Evolutionary conservation across 2,888 invertebrate genomes (phyloP).

Genomic region (Scaptomyza parva): DNA sequence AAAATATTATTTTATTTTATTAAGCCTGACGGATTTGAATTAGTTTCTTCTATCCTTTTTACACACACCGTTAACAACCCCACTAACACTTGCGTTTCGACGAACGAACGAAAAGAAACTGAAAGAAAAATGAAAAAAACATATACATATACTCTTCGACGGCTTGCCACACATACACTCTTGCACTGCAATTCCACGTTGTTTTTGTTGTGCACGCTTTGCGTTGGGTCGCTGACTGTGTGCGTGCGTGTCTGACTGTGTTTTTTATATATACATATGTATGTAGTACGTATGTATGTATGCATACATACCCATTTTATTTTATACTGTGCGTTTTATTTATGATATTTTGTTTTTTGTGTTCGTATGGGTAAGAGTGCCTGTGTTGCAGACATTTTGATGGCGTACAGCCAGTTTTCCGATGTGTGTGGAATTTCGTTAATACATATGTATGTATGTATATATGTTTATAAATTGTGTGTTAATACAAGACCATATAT

Average conservation of each 20-base stretch:
- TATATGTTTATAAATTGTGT: conserved; percentile 1
- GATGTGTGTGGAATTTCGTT: conserved; percentile 43
- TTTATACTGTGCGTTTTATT: conserved; percentile 44
- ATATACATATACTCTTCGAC: conserved; percentile 55
- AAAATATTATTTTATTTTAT: conserved; percentile 7
- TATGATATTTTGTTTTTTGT: conserved; percentile 39
- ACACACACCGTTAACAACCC: conserved; percentile 35
- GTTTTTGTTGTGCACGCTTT: conserved; percentile 60
- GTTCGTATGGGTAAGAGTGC: conserved; percentile 47
- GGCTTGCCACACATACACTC: conserved; percentile 61
- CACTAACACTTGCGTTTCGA: conserved; percentile 69
- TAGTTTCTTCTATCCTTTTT: conserved; percentile 31
- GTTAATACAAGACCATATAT: conserved; percentile 6
- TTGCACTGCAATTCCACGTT: conserved; percentile 57
- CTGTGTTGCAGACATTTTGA: conserved; percentile 65
- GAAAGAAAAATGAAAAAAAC: conserved; percentile 72
- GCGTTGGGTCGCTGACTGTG: conserved; percentile 52
- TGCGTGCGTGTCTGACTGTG: conserved; percentile 65
- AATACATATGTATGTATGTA: conserved; percentile 10
- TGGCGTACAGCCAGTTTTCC: conserved; percentile 80
- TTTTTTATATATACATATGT: conserved; percentile 54
- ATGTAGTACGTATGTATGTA: conserved; percentile 14
- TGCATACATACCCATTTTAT: conserved; percentile 42
- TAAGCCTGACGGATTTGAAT: not conserved
- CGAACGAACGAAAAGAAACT: conserved; percentile 71